Evolutionary conservation across 2,797 vertebrate species (phyloP).

Genomic region (Aratinga solstitialis): DNA sequence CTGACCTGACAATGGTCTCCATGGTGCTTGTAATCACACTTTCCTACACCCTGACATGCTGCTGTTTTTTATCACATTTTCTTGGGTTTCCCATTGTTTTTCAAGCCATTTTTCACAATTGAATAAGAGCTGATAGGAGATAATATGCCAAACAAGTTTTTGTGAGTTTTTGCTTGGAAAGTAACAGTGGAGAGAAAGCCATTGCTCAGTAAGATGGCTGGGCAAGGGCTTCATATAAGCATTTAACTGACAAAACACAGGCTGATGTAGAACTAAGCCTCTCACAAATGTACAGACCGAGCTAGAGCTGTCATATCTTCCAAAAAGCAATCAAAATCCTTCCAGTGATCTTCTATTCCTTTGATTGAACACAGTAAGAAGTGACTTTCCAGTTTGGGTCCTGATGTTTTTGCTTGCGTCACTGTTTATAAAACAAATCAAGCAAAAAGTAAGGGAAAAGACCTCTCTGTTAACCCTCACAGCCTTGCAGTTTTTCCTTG

Average conservation of each 20-base stretch:
- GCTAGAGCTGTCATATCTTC: background rate
- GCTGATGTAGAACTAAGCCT: background rate
- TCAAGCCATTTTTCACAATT: background rate
- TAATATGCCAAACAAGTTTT: background rate
- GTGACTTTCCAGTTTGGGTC: background rate
- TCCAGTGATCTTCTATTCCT: background rate
- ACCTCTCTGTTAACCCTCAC: background rate
- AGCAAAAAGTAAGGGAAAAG: background rate
- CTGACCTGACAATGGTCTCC: constrained; percentile 34
- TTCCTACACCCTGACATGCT: background rate
- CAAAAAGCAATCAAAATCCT: background rate
- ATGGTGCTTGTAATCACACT: constrained; percentile 26
- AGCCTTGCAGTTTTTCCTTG: constrained; percentile 19
- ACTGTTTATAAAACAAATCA: constrained; percentile 16
- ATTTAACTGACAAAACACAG: constrained; percentile 10
- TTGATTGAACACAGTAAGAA: background rate
- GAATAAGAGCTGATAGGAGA: background rate
- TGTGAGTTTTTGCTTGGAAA: constrained; percentile 24
- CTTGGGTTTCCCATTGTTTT: background rate
- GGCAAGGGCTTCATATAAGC: constrained; percentile 16
- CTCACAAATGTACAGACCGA: background rate
- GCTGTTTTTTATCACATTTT: constrained; percentile 30
- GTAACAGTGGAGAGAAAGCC: background rate
- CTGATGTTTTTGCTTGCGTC: background rate
- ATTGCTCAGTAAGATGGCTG: constrained; percentile 12